Evolutionary conservation across 1,140 invertebrate species (phyloP).

Genomic region (Dendrolimus kikuchii): DNA sequence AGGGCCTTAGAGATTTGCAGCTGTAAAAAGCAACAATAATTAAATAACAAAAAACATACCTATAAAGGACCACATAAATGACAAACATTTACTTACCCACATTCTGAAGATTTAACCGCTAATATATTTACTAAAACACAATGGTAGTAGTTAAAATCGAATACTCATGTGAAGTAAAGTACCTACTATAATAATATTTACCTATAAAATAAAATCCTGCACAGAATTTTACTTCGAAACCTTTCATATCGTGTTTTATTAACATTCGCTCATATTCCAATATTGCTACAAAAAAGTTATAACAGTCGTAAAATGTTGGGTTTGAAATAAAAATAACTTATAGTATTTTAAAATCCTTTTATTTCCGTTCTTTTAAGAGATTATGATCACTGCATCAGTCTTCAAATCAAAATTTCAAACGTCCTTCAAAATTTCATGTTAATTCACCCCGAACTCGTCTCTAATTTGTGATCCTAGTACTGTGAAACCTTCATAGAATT

Average conservation of each 20-base stretch:
- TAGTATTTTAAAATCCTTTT: too few species aligned
- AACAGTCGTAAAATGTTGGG: too few species aligned
- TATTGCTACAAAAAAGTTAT: too few species aligned
- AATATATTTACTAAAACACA: constrained; percentile 7
- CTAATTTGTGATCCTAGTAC: constrained; percentile 40
- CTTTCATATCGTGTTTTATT: too few species aligned
- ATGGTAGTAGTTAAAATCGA: background rate
- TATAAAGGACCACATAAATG: background rate
- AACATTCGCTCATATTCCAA: too few species aligned
- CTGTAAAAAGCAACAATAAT: constrained; percentile 20
- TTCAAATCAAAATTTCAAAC: background rate
- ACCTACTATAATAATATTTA: too few species aligned
- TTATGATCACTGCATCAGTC: constrained; percentile 1
- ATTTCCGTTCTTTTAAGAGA: background rate
- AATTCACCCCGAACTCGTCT: constrained; percentile 30
- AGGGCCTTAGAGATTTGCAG: constrained; percentile 33
- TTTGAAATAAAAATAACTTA: too few species aligned
- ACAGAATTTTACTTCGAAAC: too few species aligned
- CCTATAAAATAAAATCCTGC: too few species aligned
- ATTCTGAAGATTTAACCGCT: constrained; percentile 10
- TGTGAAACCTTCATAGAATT: constrained; percentile 56
- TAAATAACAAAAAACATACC: constrained; percentile 1
- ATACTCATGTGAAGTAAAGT: too few species aligned
- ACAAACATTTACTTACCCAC: constrained; percentile 20
- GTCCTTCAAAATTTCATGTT: too few species aligned